A percentile compares a stretch with the other conserved stretches of the same genome.
Conservation (phyloP, 1,140 invertebrate genomes). For the Zaprionus tsacasi region DNA sequence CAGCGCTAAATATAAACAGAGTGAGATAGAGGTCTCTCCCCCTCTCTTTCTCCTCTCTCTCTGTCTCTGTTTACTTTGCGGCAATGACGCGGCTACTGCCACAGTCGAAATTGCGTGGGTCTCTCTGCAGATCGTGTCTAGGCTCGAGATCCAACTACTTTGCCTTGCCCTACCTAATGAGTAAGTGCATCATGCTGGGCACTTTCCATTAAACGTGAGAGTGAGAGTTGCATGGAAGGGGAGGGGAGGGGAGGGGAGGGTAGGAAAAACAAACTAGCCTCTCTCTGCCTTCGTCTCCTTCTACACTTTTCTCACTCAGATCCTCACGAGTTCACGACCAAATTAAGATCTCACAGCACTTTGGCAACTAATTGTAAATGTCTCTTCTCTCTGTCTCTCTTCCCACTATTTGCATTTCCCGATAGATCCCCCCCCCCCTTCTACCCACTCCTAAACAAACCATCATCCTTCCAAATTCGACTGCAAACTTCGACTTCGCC, state of each 20-base stretch:
- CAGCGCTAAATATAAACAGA: conserved; percentile 1
- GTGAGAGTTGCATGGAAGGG: background rate
- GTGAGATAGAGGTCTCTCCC: background rate
- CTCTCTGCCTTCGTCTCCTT: background rate
- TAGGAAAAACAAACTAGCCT: conserved; percentile 64
- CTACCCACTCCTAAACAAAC: background rate
- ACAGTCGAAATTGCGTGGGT: conserved; percentile 23
- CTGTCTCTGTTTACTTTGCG: conserved; percentile 32
- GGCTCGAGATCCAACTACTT: conserved; percentile 25
- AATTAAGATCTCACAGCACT: conserved; percentile 80
- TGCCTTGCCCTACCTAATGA: conserved; percentile 70
- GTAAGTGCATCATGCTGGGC: conserved; percentile 40
- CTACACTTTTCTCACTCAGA: background rate
- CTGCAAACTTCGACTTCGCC: conserved; percentile 33
- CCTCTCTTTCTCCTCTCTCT: background rate
- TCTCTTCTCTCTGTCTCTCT: conserved; percentile 58
- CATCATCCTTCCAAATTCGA: conserved; percentile 47
- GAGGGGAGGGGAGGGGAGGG: background rate
- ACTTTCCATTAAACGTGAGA: conserved; percentile 63
- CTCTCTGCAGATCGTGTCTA: conserved; percentile 52
- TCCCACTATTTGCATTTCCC: conserved; percentile 69
- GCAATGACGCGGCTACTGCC: conserved; percentile 65
- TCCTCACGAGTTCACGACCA: conserved; percentile 66
- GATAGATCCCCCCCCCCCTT: background rate
- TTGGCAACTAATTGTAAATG: conserved; percentile 79